These are phyloP conservation scores for Orthonyx spaldingii DNA, from an alignment of 2,113 vertebrate species.

Conservation along the genomic window DNA sequence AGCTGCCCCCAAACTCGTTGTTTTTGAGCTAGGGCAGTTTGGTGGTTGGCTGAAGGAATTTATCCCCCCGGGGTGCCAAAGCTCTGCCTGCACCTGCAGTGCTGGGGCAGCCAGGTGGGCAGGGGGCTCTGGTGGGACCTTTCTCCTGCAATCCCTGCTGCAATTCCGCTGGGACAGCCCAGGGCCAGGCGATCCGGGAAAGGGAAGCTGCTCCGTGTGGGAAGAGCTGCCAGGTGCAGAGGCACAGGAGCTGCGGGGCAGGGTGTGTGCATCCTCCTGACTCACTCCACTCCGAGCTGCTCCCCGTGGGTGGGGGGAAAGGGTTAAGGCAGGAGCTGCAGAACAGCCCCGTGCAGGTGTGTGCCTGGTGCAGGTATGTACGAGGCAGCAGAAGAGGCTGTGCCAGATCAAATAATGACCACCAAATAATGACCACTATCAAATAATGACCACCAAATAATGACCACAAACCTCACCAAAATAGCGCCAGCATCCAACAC, in stretches of 20 bases:
- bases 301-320: not conserved
- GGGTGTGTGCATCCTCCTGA: slow-evolving; percentile 23
- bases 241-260: not conserved
- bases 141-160: not conserved
- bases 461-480: not conserved
- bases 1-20: not conserved
- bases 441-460: no score
- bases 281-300: not conserved
- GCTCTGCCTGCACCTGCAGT: not conserved
- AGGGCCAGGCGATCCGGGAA: fast-evolving
- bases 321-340: slow-evolving; percentile 9
- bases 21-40: not conserved
- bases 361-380: not conserved
- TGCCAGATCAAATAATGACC: slow-evolving; percentile 12
- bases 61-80: not conserved
- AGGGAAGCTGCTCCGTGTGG: not conserved
- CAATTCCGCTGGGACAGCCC: fast-evolving
- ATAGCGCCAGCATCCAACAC: not conserved
- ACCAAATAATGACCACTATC: no score
- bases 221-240: not conserved
- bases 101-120: not conserved
- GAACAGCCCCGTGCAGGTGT: not conserved
- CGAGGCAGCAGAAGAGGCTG: not conserved
- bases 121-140: not conserved
- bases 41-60: not conserved